Evolutionary conservation across 2,113 vertebrate species (phyloP).

Genomic region (Sigmodon hispidus): DNA sequence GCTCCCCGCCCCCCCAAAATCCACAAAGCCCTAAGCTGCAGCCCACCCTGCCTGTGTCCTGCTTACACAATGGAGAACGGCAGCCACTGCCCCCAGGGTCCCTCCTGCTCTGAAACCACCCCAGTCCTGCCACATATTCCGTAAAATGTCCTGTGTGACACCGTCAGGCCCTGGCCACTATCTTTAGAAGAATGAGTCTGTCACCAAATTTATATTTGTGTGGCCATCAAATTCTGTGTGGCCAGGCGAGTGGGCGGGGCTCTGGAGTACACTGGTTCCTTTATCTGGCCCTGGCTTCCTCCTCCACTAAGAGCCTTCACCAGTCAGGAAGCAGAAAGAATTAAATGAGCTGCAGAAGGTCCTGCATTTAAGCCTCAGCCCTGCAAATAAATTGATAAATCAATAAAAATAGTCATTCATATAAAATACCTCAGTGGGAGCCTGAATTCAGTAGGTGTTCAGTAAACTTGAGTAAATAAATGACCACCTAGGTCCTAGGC

Average conservation of each 20-base stretch:
- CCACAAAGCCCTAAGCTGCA: neutral
- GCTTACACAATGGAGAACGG: accelerated
- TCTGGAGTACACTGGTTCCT: neutral
- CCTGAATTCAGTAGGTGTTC: neutral
- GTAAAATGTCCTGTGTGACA: neutral
- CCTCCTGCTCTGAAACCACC: neutral
- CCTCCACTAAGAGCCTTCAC: neutral
- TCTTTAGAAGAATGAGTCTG: neutral
- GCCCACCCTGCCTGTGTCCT: neutral
- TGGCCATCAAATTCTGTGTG: too few species aligned
- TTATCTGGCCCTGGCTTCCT: neutral
- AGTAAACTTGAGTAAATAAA: neutral
- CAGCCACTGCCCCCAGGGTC: neutral
- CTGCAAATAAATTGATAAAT: neutral
- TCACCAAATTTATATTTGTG: accelerated
- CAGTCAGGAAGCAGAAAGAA: neutral
- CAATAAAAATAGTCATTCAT: neutral
- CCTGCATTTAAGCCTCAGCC: neutral
- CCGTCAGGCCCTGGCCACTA: neutral
- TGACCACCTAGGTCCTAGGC: neutral
- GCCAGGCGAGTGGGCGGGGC: neutral
- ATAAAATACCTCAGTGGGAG: neutral
- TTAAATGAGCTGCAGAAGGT: neutral
- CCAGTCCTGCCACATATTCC: neutral
- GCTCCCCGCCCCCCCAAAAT: neutral